Base-by-base conservation (phyloP, 2,888 invertebrate genomes). In the Esperia sulphurella region DNA sequence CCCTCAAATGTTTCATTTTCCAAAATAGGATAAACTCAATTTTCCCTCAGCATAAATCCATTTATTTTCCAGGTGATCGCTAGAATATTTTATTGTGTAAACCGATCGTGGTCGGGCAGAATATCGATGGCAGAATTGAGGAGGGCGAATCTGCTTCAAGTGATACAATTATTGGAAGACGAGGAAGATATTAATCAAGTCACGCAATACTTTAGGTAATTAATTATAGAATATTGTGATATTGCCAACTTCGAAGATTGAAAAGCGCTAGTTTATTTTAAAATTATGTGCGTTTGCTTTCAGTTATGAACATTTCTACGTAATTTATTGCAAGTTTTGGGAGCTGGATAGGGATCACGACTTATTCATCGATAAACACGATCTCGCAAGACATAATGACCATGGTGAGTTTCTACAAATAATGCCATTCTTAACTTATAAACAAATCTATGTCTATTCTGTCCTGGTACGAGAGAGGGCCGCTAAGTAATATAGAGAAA, bases 281-380 rank as follows among this genome's bases (percentile, higher is more conserved):
- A 35, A 9, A 31, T 9, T 31, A 31, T 31, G 10, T 42, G 10
- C 12, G n/a, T 52, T 50, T 56, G 90, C 80, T 83, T 95, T 92
- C 91, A 98, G 98, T 77, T 99, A 99, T 83, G 99, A 99, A 84
- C 99, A 99, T 90, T 99, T 99, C 90, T 99, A 99, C 90, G 99
- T 99, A 53, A 98, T 99, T 80, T 99, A 99, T 85, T 99, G 99
- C 91, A 99, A 99, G 86, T 99, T 99, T 90, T 99, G 99, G 99
- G 99, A 99, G 87, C 88, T 99, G 76, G 99, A 99, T 84, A 93
- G 96, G 56, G 99, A 99, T 90, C 99, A 99, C 83, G 99, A 99
- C 90, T 91, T 99, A 63, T 95, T 95, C 72, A 98, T 99, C 66
- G 97, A 96, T 87, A 96, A 95, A 78, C 94, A 95, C 65, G 99